Evolutionary conservation across 2,797 vertebrate genomes (phyloP).

Genomic region (Microchirus variegatus): DNA sequence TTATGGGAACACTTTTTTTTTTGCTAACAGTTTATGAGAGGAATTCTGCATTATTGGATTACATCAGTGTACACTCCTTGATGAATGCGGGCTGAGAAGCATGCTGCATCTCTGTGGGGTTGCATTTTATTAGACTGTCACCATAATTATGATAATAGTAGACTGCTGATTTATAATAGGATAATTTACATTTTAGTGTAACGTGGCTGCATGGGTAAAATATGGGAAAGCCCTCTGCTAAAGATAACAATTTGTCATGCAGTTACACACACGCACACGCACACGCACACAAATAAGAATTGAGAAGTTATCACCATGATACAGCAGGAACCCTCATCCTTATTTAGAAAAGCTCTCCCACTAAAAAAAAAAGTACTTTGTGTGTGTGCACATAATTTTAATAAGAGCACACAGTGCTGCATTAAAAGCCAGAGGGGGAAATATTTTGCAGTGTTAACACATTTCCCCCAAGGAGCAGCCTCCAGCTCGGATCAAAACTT

Average conservation of each 20-base stretch:
- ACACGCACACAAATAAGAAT: background rate
- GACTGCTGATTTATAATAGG: slow-evolving; percentile 46
- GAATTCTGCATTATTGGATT: background rate
- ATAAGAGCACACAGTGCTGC: background rate
- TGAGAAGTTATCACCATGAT: background rate
- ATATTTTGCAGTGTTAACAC: slow-evolving; percentile 7
- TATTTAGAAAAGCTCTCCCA: background rate
- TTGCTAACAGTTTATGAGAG: background rate
- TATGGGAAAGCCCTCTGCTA: slow-evolving; percentile 47
- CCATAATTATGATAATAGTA: slow-evolving; percentile 54
- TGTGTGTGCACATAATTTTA: slow-evolving; percentile 10
- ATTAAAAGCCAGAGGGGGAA: slow-evolving; percentile 24
- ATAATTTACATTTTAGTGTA: slow-evolving; percentile 55
- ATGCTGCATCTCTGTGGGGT: slow-evolving; percentile 27
- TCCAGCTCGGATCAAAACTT: slow-evolving; percentile 35
- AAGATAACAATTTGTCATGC: slow-evolving; percentile 52
- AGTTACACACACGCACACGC: too few species aligned
- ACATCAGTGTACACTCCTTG: background rate
- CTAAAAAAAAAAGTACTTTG: background rate
- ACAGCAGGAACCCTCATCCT: too few species aligned
- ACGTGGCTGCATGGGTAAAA: slow-evolving; percentile 51
- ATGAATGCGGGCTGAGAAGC: slow-evolving; percentile 4
- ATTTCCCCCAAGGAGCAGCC: slow-evolving; percentile 20
- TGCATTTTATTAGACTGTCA: slow-evolving; percentile 43
- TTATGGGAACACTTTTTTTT: too few species aligned